Conservation (phyloP, 2,797 vertebrate species). For the Cetoscarus ocellatus region DNA sequence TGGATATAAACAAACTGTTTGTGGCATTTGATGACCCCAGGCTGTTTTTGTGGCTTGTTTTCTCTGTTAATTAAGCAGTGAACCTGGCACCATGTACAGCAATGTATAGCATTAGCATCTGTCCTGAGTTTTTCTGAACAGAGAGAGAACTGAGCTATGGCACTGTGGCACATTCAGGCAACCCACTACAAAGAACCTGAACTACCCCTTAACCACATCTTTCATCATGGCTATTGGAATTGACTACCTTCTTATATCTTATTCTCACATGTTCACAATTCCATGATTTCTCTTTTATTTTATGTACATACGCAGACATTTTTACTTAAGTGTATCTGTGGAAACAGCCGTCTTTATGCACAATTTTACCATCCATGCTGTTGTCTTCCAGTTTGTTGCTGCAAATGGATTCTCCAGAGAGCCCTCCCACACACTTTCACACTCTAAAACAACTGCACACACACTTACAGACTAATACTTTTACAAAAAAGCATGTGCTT, state of each 20-base stretch:
- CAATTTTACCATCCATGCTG: slow-evolving; percentile 18
- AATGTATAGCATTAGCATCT: too few relatives aligned
- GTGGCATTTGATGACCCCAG: too few relatives aligned
- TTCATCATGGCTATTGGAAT: neutral
- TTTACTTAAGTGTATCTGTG: neutral
- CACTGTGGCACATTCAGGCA: too few relatives aligned
- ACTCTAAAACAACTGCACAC: neutral
- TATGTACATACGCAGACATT: neutral
- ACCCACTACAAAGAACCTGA: too few relatives aligned
- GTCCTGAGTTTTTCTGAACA: too few relatives aligned
- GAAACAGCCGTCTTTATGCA: neutral
- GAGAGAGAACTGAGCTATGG: too few relatives aligned
- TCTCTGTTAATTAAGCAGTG: too few relatives aligned
- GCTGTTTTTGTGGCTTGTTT: too few relatives aligned
- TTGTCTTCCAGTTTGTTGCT: slow-evolving; percentile 22
- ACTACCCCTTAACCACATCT: neutral
- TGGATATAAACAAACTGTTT: too few relatives aligned
- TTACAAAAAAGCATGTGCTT: slow-evolving; percentile 19
- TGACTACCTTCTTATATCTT: neutral
- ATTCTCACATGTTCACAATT: neutral
- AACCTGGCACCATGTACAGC: too few relatives aligned
- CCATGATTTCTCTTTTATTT: neutral
- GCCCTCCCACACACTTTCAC: slow-evolving; percentile 14
- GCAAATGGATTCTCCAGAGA: slow-evolving; percentile 44
- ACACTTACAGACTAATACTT: neutral